These are phyloP conservation scores for Drosophila histrio DNA, from an alignment of 2,888 invertebrate genomes.

Conservation along the genomic window DNA sequence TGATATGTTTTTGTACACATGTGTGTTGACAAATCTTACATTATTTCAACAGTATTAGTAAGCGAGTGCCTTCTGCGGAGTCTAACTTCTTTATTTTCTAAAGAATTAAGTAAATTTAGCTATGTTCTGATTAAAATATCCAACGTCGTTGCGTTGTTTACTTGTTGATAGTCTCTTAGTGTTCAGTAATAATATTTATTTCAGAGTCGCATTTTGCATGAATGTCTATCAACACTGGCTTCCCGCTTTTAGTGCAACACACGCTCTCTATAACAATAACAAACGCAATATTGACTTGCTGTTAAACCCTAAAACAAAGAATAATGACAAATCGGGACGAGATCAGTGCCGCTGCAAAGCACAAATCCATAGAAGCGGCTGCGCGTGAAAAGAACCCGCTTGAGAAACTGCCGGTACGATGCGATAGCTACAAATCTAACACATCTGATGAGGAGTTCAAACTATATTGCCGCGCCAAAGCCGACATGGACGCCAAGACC, in stretches of 20 bases:
- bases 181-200: slow-evolving; percentile 5
- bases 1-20: background rate
- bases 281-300: background rate
- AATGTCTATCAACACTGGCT: slow-evolving; percentile 18
- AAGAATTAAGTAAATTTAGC: background rate
- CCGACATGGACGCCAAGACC: slow-evolving; percentile 79
- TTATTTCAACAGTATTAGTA: background rate
- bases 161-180: slow-evolving; percentile 37
- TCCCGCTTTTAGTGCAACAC: slow-evolving; percentile 41
- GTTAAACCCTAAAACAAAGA: background rate
- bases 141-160: slow-evolving; percentile 29
- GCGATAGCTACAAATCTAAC: slow-evolving; percentile 64
- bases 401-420: slow-evolving; percentile 62
- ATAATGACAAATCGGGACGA: slow-evolving; percentile 73
- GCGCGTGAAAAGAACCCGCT: slow-evolving; percentile 81
- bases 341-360: slow-evolving; percentile 74
- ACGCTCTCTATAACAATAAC: slow-evolving; percentile 1
- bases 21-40: background rate
- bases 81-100: background rate
- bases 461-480: slow-evolving; percentile 78
- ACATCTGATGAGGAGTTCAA: slow-evolving; percentile 60
- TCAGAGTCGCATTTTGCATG: slow-evolving; percentile 24
- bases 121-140: background rate
- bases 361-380: slow-evolving; percentile 82
- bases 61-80: background rate